Evolutionary conservation across 2,888 invertebrate genomes (phyloP).

Genomic region (Amphimallon solstitiale): DNA sequence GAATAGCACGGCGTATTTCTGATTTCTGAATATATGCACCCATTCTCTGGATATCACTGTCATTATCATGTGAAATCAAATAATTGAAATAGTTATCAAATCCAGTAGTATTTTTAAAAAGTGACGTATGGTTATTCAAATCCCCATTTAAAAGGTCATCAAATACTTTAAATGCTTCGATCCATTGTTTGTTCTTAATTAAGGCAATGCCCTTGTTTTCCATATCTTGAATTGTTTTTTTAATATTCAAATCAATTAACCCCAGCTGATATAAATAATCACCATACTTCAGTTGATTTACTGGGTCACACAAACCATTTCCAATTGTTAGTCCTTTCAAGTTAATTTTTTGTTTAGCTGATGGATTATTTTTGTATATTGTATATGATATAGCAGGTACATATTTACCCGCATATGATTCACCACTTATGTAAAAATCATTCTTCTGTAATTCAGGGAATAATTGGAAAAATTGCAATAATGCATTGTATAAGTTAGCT

Average conservation of each 20-base stretch:
- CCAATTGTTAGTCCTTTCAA: conserved; percentile 79
- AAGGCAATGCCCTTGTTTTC: conserved; percentile 69
- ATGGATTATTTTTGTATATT: conserved; percentile 73
- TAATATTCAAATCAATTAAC: conserved; percentile 73
- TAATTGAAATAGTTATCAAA: conserved; percentile 82
- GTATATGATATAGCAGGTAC: conserved; percentile 81
- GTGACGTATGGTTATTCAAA: conserved; percentile 67
- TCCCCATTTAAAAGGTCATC: conserved; percentile 78
- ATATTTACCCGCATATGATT: conserved; percentile 88
- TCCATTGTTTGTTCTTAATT: conserved; percentile 73
- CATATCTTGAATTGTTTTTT: conserved; percentile 68
- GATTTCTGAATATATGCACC: conserved; percentile 71
- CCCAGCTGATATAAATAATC: conserved; percentile 85
- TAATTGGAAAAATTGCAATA: conserved; percentile 84
- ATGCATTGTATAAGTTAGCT: conserved; percentile 77
- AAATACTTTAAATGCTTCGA: conserved; percentile 77
- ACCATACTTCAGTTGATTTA: conserved; percentile 79
- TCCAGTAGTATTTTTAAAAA: conserved; percentile 80
- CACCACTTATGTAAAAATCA: conserved; percentile 89
- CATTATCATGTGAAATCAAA: conserved; percentile 69
- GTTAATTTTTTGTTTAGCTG: conserved; percentile 73
- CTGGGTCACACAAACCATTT: conserved; percentile 83
- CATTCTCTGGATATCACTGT: conserved; percentile 66
- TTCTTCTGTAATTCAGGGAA: conserved; percentile 80
- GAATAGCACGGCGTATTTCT: conserved; percentile 77